Conservation (phyloP, 2,113 vertebrate species). For the Poicephalus gulielmi region DNA sequence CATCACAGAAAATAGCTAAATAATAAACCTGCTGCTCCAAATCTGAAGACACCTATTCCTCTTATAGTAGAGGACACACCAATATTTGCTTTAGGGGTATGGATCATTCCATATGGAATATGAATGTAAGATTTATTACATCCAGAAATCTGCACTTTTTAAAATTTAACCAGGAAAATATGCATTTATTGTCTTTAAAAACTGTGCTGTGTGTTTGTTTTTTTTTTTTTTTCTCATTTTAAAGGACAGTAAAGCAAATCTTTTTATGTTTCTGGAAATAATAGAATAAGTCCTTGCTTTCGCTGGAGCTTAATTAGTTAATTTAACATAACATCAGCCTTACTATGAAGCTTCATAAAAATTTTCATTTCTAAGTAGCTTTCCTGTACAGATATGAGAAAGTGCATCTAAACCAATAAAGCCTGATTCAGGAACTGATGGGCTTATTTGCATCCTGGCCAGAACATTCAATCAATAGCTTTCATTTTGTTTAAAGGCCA, state of each 20-base stretch:
- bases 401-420: constrained; percentile 66
- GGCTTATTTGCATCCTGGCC: constrained; percentile 60
- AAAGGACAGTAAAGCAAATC: not conserved
- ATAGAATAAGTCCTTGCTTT: not conserved
- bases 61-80: not conserved
- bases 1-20: not conserved
- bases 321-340: constrained; percentile 33
- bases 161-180: not conserved
- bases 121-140: not conserved
- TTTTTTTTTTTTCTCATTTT: not conserved
- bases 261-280: not conserved
- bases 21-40: not conserved
- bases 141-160: not conserved
- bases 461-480: constrained; percentile 70
- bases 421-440: constrained; percentile 50
- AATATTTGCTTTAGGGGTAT: not conserved
- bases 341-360: not conserved
- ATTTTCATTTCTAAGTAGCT: not conserved
- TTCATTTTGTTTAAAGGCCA: constrained; percentile 74
- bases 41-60: not conserved
- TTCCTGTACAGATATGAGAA: constrained; percentile 37
- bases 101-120: not conserved
- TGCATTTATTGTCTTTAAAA: not conserved
- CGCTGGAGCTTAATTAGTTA: not conserved
- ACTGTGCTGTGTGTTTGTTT: not conserved